Evolutionary conservation across 2,888 invertebrate species (phyloP).

Genomic region (Andrena flavipes): DNA sequence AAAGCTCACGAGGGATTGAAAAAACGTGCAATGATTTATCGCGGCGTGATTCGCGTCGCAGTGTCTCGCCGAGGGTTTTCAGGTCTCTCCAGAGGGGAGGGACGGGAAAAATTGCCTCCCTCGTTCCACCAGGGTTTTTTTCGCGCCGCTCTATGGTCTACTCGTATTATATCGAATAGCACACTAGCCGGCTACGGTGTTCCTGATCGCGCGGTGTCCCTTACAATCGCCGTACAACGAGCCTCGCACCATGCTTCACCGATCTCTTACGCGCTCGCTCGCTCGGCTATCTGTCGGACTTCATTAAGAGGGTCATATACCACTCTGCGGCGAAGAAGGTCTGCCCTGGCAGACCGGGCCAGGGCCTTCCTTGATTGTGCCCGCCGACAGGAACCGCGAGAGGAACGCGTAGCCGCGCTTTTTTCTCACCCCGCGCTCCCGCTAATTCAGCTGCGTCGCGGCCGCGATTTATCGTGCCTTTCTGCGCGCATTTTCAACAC

Average conservation of each 20-base stretch:
- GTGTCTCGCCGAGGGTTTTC: conserved; percentile 18
- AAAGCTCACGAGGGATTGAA: not conserved
- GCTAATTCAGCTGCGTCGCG: conserved; percentile 32
- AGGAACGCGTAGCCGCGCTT: conserved; percentile 31
- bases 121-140: conserved; percentile 4
- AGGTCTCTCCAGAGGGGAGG: conserved; percentile 2
- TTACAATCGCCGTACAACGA: conserved; percentile 65
- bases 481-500: not conserved
- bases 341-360: conserved; percentile 26
- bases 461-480: conserved; percentile 44
- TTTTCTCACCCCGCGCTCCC: conserved; percentile 42
- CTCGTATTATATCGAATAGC: conserved; percentile 60
- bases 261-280: conserved; percentile 47
- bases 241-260: conserved; percentile 64
- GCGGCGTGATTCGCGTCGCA: conserved; percentile 11
- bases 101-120: conserved; percentile 32
- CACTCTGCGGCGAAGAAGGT: conserved; percentile 61
- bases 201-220: conserved; percentile 65
- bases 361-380: conserved; percentile 50
- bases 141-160: conserved; percentile 31
- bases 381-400: conserved; percentile 9
- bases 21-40: conserved; percentile 42
- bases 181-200: conserved; percentile 55
- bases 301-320: conserved; percentile 73
- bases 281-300: conserved; percentile 69